Evolutionary conservation across 2,113 vertebrate species (phyloP).

Genomic region (Piprites chloris): DNA sequence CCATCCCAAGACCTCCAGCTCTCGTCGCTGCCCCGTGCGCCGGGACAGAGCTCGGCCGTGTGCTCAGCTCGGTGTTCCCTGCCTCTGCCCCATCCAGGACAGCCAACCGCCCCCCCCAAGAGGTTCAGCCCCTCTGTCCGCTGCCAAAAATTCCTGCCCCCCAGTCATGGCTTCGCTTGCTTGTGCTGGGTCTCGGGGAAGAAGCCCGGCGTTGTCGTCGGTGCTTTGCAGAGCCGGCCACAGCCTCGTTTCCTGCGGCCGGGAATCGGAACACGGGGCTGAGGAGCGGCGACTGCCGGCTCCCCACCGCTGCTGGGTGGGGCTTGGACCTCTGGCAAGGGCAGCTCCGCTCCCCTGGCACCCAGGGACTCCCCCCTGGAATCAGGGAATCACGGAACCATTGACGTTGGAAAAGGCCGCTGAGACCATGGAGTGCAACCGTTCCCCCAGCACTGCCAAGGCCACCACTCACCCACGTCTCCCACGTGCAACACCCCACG

Average conservation of each 20-base stretch:
- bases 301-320: neutral
- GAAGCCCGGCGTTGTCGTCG: neutral
- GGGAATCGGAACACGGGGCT: neutral
- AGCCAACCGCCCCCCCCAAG: neutral
- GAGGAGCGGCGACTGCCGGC: accelerated
- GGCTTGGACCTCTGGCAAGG: neutral
- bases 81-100: neutral
- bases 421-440: neutral
- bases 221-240: conserved; percentile 46
- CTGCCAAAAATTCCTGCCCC: neutral
- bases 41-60: accelerated
- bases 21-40: neutral
- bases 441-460: neutral
- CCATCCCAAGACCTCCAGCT: neutral
- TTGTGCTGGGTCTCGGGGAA: neutral
- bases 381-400: accelerated
- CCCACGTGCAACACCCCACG: neutral
- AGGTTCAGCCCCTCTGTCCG: neutral
- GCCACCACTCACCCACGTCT: neutral
- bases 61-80: accelerated
- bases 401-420: neutral
- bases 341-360: neutral
- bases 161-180: accelerated
- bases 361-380: accelerated
- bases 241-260: neutral